Conservation (phyloP, 2,797 vertebrate genomes). For the Lepus oiostolus region DNA sequence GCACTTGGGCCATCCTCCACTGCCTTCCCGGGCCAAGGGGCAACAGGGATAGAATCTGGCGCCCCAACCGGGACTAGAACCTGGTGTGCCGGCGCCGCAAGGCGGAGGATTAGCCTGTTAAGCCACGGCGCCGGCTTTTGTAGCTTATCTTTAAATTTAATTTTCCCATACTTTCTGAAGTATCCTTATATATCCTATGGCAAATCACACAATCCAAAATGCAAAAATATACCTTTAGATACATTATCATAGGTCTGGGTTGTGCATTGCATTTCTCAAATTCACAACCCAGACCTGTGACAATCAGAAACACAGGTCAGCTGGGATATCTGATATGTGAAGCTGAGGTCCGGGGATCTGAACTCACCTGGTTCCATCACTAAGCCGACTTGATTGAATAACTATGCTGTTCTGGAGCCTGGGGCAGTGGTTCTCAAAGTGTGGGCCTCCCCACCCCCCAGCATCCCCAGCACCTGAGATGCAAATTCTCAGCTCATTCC, state of each 20-base stretch:
- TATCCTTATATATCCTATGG: too few species aligned
- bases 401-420: not conserved
- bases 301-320: not conserved
- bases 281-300: not conserved
- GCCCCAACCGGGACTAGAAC: too few species aligned
- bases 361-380: not conserved
- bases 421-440: not conserved
- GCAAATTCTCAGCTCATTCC: not conserved
- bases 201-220: conserved; percentile 17
- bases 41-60: too few species aligned
- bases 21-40: too few species aligned
- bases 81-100: too few species aligned
- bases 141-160: too few species aligned
- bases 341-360: not conserved
- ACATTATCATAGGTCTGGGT: too few species aligned
- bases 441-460: not conserved
- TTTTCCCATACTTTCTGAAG: too few species aligned
- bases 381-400: conserved; percentile 2
- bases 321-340: not conserved
- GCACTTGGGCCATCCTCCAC: too few species aligned
- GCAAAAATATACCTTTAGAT: too few species aligned
- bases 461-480: not conserved
- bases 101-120: too few species aligned
- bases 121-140: too few species aligned
- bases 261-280: not conserved